Base-by-base conservation (phyloP, 1,140 invertebrate species). In the Drosophila sturtevanti region DNA sequence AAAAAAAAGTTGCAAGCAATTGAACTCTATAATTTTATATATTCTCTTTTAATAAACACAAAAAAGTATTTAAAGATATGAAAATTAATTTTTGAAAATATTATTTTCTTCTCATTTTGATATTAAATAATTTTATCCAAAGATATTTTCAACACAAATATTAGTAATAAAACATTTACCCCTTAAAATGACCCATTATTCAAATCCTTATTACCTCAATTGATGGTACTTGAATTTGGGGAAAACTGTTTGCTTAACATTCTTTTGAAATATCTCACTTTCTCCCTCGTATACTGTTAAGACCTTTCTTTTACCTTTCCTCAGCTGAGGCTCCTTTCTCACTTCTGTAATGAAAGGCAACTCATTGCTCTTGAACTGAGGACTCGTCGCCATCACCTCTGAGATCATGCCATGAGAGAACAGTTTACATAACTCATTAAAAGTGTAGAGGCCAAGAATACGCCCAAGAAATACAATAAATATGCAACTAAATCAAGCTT, bases 401-500 rank as follows among this genome's bases (percentile, higher is more conserved):
- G 34, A 34, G 14, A 12, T 59, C 34, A 16, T 27, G 11, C 54
- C 16, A 35, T 18, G 27, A 2, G 27, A 2, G 69, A 73, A 78
- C 78, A 69, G 81, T 87, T 87, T 87, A 70, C 82, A 86, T 87
- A 79, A 86, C 68, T 81, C 82, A 86, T 87, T 86, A 79, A 79
- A 79, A 87, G n/a, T 87, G 82, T 64, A 54, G 38, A 18, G 31
- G 12, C 37, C 14, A 44, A 22, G 52, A 21, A 48, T 74, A 44
- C 67, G 58, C 34, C 37, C 70, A 65, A 58, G 61, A 77, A 77
- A 70, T 75, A 86, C 81, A 86, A 87, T 87, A 87, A 87, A 87
- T 89, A 84, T 89, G 84, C 72, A 87, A 87, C 84, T 87, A 87
- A 87, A 87, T 87, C 84, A 87, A 76, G 84, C 84, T 87, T 89